Base-by-base conservation (phyloP, 1,140 invertebrate species). In the Himalopsyche phryganea region DNA sequence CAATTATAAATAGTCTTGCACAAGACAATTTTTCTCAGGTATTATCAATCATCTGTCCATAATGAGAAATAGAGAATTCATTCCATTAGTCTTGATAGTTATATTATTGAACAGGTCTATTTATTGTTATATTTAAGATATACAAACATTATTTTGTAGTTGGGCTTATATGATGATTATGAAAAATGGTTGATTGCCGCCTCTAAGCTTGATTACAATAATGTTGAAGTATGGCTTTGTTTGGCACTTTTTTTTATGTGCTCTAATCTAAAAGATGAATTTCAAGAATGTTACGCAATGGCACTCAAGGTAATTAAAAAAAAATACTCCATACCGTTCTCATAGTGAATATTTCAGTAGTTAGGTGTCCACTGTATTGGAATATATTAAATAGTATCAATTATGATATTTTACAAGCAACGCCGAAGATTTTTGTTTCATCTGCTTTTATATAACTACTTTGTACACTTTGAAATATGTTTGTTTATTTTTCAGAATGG, bases 121-220 rank as follows among this genome's bases (percentile, higher is more conserved):
- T n/a, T n/a, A n/a, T n/a, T n/a, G n/a, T n/a, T n/a, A n/a, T n/a
- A n/a, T n/a, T n/a, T n/a, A n/a, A n/a, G n/a, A n/a, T n/a, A n/a
- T n/a, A n/a, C n/a, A n/a, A n/a, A n/a, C n/a, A n/a, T n/a, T n/a
- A n/a, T n/a, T n/a, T 23, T 48, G 7, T 38, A 55, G 52, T n/a
- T 55, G 42, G 18, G 40, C 15, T 35, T 20, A 32, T 55, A 19
- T 14, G 35, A 47, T 18, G 42, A 55, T 11, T 55, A 32, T n/a
- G 52, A 55, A 47, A 36, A 18, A 47, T 55, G 52, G n/a, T 47
- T 55, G 45, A 55, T 14, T n/a, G 52, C 46, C 36, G 52, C 52
- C n/a, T 38, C 38, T 18, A 46, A 44, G 10, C 33, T 47, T 6
- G 44, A 55, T 38, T 33, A 13, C 10, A 32, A 48, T 13, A 55